Conservation (phyloP, 2,888 invertebrate genomes). For the Dryococelus australis region DNA sequence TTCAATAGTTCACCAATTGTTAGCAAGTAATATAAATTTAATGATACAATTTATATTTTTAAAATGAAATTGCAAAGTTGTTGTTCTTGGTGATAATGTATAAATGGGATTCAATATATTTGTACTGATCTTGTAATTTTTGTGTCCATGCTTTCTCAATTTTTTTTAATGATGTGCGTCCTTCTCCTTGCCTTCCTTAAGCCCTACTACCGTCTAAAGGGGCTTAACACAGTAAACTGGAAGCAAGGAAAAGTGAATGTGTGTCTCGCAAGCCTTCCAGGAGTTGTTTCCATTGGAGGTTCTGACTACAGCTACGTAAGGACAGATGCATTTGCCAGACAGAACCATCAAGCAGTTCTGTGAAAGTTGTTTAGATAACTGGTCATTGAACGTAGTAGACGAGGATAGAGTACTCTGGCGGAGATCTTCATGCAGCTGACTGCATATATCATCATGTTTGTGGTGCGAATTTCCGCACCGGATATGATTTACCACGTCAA, state of each 20-base stretch:
- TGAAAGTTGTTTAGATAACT: constrained; percentile 12
- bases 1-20: too few species aligned
- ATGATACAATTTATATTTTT: too few species aligned
- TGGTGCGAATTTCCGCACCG: constrained; percentile 4
- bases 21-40: too few species aligned
- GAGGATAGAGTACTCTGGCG: constrained; percentile 16
- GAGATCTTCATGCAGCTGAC: constrained; percentile 13
- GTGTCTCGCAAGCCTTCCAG: background rate
- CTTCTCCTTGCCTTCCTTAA: too few species aligned
- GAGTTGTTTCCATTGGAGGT: background rate
- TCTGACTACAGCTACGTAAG: constrained; percentile 17
- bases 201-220: too few species aligned
- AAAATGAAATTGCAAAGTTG: too few species aligned
- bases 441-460: constrained; percentile 12
- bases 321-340: constrained; percentile 18
- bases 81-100: too few species aligned
- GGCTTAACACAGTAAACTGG: too few species aligned
- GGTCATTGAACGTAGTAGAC: background rate
- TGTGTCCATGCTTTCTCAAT: too few species aligned
- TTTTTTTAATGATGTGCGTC: too few species aligned
- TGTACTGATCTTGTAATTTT: too few species aligned
- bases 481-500: constrained; percentile 19
- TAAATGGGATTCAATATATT: too few species aligned
- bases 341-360: background rate
- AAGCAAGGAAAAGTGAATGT: background rate